phyloP scores from a whole-genome alignment of 2,113 vertebrate genomes.

The Circaetus cinerascens region DNA sequence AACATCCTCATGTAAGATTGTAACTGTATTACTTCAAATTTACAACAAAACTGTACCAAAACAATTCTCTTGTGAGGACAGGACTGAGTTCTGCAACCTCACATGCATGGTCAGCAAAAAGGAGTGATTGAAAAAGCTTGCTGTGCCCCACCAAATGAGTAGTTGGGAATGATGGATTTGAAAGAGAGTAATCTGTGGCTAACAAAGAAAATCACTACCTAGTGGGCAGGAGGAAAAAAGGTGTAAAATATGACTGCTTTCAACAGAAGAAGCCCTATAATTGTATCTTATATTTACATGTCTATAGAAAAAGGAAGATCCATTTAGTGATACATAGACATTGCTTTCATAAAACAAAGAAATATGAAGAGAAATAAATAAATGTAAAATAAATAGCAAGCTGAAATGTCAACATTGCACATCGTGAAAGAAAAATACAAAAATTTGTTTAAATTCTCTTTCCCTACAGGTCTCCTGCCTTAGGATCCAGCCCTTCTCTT shows the following conservation, averaged over 20 bases:
- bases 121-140: neutral
- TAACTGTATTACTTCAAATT: neutral
- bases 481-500: neutral
- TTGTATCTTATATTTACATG: neutral
- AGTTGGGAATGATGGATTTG: slow-evolving; percentile 7
- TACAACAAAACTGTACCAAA: neutral
- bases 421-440: neutral
- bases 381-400: neutral
- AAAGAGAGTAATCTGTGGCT: neutral
- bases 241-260: slow-evolving; percentile 15
- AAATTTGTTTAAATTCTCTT: neutral
- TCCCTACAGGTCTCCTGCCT: neutral
- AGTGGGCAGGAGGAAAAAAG: neutral
- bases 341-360: neutral
- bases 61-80: neutral
- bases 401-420: neutral
- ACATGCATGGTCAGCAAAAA: neutral
- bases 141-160: slow-evolving; percentile 47
- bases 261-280: neutral
- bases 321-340: neutral
- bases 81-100: neutral
- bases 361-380: neutral
- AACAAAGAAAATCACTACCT: slow-evolving; percentile 31
- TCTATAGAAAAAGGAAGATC: neutral
- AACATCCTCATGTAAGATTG: neutral